Evolutionary conservation across 1,140 invertebrate species (phyloP).

Genomic region (Drosophila repleta): DNA sequence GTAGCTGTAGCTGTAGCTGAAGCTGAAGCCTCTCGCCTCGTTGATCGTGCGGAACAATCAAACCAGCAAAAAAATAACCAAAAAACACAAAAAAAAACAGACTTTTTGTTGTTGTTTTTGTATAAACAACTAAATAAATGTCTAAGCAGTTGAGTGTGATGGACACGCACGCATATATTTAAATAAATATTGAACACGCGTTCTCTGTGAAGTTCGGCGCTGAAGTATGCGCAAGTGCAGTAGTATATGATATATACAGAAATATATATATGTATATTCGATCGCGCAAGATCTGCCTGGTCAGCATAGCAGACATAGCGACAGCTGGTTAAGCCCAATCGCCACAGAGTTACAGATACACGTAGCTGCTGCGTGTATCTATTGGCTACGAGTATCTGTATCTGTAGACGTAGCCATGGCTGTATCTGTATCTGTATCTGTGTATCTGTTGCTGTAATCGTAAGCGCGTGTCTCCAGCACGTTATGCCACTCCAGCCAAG

Average conservation of each 20-base stretch:
- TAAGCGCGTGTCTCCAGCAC: conserved; percentile 60
- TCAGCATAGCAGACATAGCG: neutral
- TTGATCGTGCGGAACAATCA: conserved; percentile 57
- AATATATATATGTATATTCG: conserved; percentile 1
- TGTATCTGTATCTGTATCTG: conserved; percentile 1
- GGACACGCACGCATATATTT: conserved; percentile 26
- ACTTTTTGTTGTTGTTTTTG: conserved; percentile 39
- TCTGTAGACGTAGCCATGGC: neutral
- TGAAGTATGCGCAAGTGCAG: conserved; percentile 14
- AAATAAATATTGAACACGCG: conserved; percentile 8
- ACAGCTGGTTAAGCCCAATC: conserved; percentile 9
- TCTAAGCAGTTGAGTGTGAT: conserved; percentile 50
- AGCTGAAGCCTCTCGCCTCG: conserved; percentile 24
- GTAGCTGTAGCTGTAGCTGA: conserved; percentile 25
- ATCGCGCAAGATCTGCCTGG: conserved; percentile 6
- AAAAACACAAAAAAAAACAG: conserved; percentile 43
- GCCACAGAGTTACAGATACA: conserved; percentile 28
- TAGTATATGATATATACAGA: neutral
- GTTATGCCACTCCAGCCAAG: conserved; percentile 21
- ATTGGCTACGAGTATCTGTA: conserved; percentile 8
- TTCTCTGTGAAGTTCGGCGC: conserved; percentile 16
- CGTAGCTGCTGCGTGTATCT: conserved; percentile 40
- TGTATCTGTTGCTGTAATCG: conserved; percentile 42
- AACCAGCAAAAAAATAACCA: conserved; percentile 29
- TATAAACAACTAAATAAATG: conserved; percentile 50